phyloP scores from a whole-genome alignment of 2,797 vertebrate genomes.

The Rhynchotus rufescens region DNA sequence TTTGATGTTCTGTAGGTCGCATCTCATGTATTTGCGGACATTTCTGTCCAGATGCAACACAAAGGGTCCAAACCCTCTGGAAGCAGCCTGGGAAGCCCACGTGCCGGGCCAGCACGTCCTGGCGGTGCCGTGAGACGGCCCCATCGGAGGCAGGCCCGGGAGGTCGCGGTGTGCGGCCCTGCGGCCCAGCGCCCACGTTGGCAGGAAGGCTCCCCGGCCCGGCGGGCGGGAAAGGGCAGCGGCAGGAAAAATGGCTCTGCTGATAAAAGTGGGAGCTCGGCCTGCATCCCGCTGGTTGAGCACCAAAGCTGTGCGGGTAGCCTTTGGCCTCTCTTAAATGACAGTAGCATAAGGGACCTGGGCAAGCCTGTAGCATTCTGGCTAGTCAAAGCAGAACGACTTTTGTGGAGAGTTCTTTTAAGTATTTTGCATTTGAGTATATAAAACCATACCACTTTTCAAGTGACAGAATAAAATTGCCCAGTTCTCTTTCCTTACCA shows the following conservation, averaged over 20 bases:
- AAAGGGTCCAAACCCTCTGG: conserved; percentile 26
- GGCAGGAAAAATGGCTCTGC: conserved; percentile 18
- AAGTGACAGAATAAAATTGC: background rate
- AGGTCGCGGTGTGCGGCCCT: background rate
- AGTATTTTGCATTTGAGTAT: conserved; percentile 3
- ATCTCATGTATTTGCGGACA: background rate
- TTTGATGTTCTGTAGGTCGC: conserved; percentile 23
- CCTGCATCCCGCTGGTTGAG: background rate
- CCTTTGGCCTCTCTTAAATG: background rate
- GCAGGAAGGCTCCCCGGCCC: background rate
- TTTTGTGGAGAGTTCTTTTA: background rate
- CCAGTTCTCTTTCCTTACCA: background rate
- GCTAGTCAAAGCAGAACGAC: background rate
- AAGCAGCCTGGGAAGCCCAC: conserved; percentile 10
- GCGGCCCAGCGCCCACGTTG: conserved; percentile 4
- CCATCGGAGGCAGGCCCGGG: background rate
- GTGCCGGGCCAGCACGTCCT: background rate
- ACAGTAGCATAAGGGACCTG: background rate
- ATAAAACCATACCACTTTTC: background rate
- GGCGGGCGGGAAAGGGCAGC: background rate
- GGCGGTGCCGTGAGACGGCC: background rate
- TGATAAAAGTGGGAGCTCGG: conserved; percentile 2
- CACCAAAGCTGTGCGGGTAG: background rate
- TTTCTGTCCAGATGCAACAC: conserved; percentile 12
- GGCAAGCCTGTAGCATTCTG: conserved; percentile 8